Evolutionary conservation across 2,797 vertebrate species (phyloP).

Genomic region (Haliaeetus vocifer): DNA sequence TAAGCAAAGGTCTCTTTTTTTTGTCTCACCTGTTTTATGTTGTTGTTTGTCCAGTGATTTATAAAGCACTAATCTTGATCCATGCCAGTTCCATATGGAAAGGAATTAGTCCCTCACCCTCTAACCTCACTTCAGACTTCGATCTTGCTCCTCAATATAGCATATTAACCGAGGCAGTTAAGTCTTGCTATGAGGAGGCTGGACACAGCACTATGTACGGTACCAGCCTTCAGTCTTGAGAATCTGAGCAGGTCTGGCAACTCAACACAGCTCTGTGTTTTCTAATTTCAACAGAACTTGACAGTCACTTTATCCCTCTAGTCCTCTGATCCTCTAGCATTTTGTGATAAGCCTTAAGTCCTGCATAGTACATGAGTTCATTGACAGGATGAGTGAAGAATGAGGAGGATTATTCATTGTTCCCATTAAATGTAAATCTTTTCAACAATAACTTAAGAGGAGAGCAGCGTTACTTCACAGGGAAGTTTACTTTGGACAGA

Average conservation of each 20-base stretch:
- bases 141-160: rapidly evolving
- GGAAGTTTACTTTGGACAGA: slow-evolving; percentile 2
- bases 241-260: not conserved
- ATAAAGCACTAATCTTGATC: not conserved
- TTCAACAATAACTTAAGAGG: not conserved
- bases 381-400: slow-evolving; percentile 15
- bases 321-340: not conserved
- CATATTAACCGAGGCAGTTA: rapidly evolving
- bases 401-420: not conserved
- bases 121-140: not conserved
- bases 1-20: not conserved
- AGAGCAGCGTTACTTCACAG: not conserved
- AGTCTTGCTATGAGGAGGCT: not conserved
- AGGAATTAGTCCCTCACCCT: not conserved
- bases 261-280: not conserved
- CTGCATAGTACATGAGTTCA: not conserved
- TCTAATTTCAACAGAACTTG: not conserved
- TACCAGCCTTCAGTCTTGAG: not conserved
- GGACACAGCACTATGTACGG: not conserved
- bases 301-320: not conserved
- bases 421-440: not conserved
- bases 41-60: not conserved
- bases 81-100: not conserved
- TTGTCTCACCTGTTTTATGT: not conserved
- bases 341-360: not conserved